Evolutionary conservation across 2,113 vertebrate species (phyloP), one percentile per base, ranked within the genome.

Genomic region (Calonectris borealis): DNA sequence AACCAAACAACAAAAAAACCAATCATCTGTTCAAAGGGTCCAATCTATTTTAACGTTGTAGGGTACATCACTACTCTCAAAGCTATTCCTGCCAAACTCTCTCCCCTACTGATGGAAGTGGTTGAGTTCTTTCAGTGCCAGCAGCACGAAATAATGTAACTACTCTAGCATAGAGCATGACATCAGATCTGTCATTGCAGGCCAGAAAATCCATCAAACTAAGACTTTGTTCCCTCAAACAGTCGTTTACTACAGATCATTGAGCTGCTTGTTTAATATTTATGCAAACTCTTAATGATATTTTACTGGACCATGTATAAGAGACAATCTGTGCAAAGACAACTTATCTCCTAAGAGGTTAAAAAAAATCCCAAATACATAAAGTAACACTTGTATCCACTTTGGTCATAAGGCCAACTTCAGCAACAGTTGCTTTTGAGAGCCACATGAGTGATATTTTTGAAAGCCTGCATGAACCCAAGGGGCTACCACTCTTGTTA

Each of bases 121-220:
- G 32, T 83, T 48, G 62, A 21, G 32, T 36, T 83, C 44, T 91
- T 58, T 62, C 79, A 19, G 42, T 60, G 51, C 86, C 79, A 93
- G 60, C 86, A 91, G n/a, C 51, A 54, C 48, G 22, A 90, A 91
- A 68, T 80, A 68, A 81, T 70, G 2, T 20, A 91, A 46, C 66
- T 70, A 70, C 62, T 91, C 86, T 10, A 90, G 66, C 75, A 38
- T 16, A 18, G 38, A 95, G 79, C 60, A 73, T 69, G 84, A 70
- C 75, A 94, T 89, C 91, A 71, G 58, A 81, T 91, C 79, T 95
- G 48, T 77, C 73, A 83, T 7, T 68, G 81, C n/a, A 77, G 88
- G 89, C 78, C 86, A 86, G 54, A 85, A 94, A 93, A 90, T 66
- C 66, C 58, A 88, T 91, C 84, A 81, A 38, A 76, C 6, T 46